These are phyloP conservation scores for Tricholaema leucomelas DNA, from an alignment of 2,113 vertebrate species.

Conservation along the genomic window DNA sequence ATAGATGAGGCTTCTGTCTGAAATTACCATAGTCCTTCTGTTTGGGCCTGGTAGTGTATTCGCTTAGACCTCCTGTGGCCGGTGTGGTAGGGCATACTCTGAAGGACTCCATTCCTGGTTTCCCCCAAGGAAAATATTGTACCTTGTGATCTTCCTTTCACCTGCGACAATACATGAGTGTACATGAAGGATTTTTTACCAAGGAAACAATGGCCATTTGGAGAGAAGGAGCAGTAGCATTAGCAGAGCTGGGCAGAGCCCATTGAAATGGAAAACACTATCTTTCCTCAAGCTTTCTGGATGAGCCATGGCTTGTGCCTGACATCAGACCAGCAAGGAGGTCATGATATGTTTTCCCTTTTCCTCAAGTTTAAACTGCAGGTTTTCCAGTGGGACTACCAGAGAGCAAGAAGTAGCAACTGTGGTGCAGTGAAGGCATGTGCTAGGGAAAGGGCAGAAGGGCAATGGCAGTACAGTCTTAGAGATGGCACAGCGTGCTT, in stretches of 20 bases:
- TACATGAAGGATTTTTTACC: not conserved
- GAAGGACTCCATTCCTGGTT: not conserved
- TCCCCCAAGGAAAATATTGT: not conserved
- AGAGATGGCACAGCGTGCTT: not conserved
- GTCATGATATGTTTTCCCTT: fast-evolving
- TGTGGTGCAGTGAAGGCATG: not conserved
- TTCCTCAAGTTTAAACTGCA: not conserved
- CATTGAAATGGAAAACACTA: not conserved
- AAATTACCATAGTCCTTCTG: not conserved
- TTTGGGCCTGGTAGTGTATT: not conserved
- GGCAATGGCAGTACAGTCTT: not conserved
- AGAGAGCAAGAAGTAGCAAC: not conserved
- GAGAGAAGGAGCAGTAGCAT: not conserved
- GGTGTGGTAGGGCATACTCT: not conserved
- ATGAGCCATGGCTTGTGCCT: fast-evolving
- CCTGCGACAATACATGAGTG: not conserved
- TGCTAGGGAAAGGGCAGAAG: not conserved
- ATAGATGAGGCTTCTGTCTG: not conserved
- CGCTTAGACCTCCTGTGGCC: not conserved
- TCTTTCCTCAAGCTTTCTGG: not conserved
- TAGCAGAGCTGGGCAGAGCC: not conserved
- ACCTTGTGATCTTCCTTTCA: not conserved
- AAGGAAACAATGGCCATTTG: not conserved
- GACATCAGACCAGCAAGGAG: not conserved
- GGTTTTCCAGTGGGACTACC: not conserved